Evolutionary conservation across 2,797 vertebrate genomes (phyloP), one percentile per base, ranked within the genome.

Genomic region (Sternotherus odoratus): DNA sequence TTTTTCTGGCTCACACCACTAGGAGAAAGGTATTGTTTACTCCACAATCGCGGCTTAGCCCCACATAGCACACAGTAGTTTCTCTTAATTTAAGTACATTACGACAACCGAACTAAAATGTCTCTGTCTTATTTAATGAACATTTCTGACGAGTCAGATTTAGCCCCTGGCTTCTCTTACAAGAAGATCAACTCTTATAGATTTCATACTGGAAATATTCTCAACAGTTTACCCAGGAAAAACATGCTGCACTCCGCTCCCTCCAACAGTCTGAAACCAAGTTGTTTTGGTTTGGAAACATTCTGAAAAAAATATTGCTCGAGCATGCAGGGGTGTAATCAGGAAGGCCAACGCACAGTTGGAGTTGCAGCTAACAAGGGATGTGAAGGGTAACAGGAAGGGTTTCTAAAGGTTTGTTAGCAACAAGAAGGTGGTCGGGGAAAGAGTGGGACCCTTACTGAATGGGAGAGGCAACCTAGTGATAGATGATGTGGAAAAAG

Each of bases 81-180:
- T 88, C 86, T 87, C n/a, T 26, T 4, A 23, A 79, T 82, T 17
- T 12, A 6, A 81, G 9, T 90, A 72, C 80, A 66, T 39, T 82
- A 91, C 21, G 63, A 33, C 24, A 75, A 28, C 63, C 43, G 77
- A 90, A 91, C 28, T 85, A 85, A 79, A 82, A 93, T 83, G 91
- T 94, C 60, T 90, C 72, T 91, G 30, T 85, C 89, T 85, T 60
- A 24, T 80, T 84, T 90, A 83, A 94, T 82, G 89, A 92, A 94
- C 78, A 87, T 82, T 96, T 92, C 53, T 87, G 80, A 91, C 26
- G 79, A 21, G 30, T 5, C 63, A 92, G 77, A 88, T 11, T 53
- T 86, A 85, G 72, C 48, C 2, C 2, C n/a, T 87, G 63, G 17
- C 12, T 92, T 85, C 87, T 82, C 86, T 91, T 72, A 63, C 8